A percentile compares a stretch with the other conserved stretches of the same genome.
Evolutionary conservation across 1,140 invertebrate species (phyloP).

Genomic region (Sipha flava): DNA sequence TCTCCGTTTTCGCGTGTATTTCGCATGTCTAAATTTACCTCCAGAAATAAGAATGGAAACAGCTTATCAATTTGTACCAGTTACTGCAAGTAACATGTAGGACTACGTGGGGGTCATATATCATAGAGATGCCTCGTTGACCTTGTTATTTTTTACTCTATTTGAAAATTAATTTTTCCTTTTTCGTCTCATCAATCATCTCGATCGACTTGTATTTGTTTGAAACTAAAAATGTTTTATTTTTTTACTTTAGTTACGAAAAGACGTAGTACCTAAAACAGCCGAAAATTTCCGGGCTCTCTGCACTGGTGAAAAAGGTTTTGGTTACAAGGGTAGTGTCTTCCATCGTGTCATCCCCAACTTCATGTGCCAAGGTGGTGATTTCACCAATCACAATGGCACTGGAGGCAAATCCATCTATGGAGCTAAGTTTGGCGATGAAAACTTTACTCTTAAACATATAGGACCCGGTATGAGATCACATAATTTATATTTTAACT

Average conservation of each 20-base stretch:
- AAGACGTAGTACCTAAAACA: slow-evolving; percentile 85
- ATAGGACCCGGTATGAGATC: slow-evolving; percentile 63
- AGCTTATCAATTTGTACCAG: no score
- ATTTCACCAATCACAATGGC: slow-evolving; percentile 91
- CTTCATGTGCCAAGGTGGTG: slow-evolving; percentile 96
- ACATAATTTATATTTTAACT: background rate
- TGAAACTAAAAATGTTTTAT: background rate
- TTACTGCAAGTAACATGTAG: no score
- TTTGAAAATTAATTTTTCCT: no score
- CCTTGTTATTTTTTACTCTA: no score
- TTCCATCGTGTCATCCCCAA: slow-evolving; percentile 96
- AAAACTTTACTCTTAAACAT: slow-evolving; percentile 93
- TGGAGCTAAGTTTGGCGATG: slow-evolving; percentile 88
- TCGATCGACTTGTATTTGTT: background rate
- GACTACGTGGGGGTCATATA: no score
- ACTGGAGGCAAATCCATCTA: slow-evolving; percentile 96
- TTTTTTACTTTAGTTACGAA: slow-evolving; percentile 64
- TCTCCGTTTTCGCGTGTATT: no score
- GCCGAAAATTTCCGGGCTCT: slow-evolving; percentile 88
- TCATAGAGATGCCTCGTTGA: no score
- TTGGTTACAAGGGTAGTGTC: slow-evolving; percentile 82
- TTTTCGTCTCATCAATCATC: no score
- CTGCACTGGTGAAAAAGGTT: slow-evolving; percentile 88
- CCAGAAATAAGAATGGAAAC: no score
- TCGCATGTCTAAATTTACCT: no score